Percentiles rank a stretch among this genome's conserved stretches.
These are phyloP conservation scores for Lontra canadensis DNA, from an alignment of 2,113 vertebrate species.

Conservation along the genomic window DNA sequence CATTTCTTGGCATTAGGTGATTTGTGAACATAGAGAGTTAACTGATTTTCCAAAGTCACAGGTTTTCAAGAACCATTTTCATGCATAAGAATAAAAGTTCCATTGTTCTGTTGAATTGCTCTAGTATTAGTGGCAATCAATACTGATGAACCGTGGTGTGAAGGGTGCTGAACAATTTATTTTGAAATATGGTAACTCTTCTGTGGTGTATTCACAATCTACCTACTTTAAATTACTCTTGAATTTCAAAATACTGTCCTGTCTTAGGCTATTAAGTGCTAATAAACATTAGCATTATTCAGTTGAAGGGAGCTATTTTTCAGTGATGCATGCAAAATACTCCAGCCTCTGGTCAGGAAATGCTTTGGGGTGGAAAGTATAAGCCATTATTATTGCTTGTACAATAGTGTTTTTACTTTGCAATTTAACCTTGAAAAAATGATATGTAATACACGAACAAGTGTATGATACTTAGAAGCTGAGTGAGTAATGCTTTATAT, in stretches of 20 bases:
- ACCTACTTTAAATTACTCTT: slow-evolving; percentile 56
- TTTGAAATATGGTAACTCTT: slow-evolving; percentile 53
- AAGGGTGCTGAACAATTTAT: neutral
- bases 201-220: slow-evolving; percentile 14
- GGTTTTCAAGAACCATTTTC: neutral
- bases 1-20: neutral
- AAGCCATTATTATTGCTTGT: slow-evolving; percentile 48
- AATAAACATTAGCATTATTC: slow-evolving; percentile 71
- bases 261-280: slow-evolving; percentile 53
- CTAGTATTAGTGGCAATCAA: neutral
- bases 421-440: slow-evolving; percentile 72
- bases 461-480: slow-evolving; percentile 12
- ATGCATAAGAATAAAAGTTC: neutral
- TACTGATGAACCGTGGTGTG: neutral
- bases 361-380: slow-evolving; percentile 45
- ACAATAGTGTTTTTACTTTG: slow-evolving; percentile 47
- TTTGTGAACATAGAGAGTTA: neutral
- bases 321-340: slow-evolving; percentile 56
- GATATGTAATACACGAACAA: neutral
- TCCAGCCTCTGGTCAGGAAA: slow-evolving; percentile 50
- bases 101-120: neutral
- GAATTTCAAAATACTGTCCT: slow-evolving; percentile 68
- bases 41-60: neutral
- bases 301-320: slow-evolving; percentile 46
- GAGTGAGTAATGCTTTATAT: neutral